Evolutionary conservation across 2,888 invertebrate genomes (phyloP).

Genomic region (Metopia argyrocephala): DNA sequence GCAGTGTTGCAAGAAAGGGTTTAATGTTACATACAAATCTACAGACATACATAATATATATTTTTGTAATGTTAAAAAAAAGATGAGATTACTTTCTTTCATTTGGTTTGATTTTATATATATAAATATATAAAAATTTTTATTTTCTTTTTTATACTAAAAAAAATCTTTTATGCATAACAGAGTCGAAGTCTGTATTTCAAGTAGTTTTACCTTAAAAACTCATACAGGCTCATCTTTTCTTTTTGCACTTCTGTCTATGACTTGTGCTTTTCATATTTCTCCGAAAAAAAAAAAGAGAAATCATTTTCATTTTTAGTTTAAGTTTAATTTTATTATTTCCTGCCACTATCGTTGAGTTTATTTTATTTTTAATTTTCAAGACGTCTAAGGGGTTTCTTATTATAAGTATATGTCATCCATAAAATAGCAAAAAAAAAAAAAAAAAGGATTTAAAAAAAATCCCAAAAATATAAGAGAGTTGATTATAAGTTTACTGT

Average conservation of each 20-base stretch:
- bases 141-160: constrained; percentile 13
- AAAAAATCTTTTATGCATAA: constrained; percentile 21
- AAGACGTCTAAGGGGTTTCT: constrained; percentile 20
- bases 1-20: constrained; percentile 4
- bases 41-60: background rate
- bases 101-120: background rate
- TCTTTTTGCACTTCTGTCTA: background rate
- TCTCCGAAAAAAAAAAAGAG: background rate
- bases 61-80: constrained; percentile 41
- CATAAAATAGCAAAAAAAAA: background rate
- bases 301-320: background rate
- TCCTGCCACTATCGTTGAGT: background rate
- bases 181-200: background rate
- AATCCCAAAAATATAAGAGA: background rate
- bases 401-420: constrained; percentile 14
- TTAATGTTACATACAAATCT: constrained; percentile 1
- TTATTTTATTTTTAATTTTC: background rate
- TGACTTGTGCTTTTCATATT: background rate
- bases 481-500: constrained; percentile 40
- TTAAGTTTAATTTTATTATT: background rate
- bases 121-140: no score
- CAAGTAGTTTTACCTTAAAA: background rate
- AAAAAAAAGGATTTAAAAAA: background rate
- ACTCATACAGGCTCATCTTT: background rate
- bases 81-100: constrained; percentile 55